Evolutionary conservation across 1,140 invertebrate species (phyloP).

Genomic region (Samia ricini): DNA sequence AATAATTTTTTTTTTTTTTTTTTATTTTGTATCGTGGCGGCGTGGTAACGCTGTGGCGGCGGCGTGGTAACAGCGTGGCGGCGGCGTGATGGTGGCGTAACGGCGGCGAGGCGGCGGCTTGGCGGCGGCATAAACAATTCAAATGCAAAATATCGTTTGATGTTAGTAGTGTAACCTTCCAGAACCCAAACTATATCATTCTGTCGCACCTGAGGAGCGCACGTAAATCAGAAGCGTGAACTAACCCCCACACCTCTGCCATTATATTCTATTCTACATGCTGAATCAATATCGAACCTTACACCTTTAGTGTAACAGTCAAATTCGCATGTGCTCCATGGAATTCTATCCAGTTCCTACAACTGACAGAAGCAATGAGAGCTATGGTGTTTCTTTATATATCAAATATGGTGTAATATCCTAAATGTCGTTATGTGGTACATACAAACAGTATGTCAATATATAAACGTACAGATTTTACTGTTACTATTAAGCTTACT

Average conservation of each 20-base stretch:
- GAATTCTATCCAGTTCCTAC: constrained; percentile 1
- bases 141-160: no score
- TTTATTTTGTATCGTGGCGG: no score
- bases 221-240: constrained; percentile 26
- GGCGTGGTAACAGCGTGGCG: no score
- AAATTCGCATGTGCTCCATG: background rate
- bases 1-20: no score
- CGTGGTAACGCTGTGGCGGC: no score
- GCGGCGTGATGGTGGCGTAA: no score
- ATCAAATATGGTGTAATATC: constrained; percentile 10
- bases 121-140: no score
- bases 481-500: no score
- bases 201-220: constrained; percentile 6
- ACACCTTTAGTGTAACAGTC: background rate
- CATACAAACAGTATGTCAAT: background rate
- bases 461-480: no score
- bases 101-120: no score
- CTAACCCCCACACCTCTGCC: background rate
- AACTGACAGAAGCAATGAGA: constrained; percentile 11
- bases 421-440: background rate
- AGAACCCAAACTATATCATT: constrained; percentile 5
- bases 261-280: background rate
- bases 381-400: background rate
- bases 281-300: constrained; percentile 10
- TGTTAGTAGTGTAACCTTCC: no score